These are phyloP conservation scores for Potamarius usumacintae DNA, from an alignment of 2,113 vertebrate species.

Conservation along the genomic window DNA sequence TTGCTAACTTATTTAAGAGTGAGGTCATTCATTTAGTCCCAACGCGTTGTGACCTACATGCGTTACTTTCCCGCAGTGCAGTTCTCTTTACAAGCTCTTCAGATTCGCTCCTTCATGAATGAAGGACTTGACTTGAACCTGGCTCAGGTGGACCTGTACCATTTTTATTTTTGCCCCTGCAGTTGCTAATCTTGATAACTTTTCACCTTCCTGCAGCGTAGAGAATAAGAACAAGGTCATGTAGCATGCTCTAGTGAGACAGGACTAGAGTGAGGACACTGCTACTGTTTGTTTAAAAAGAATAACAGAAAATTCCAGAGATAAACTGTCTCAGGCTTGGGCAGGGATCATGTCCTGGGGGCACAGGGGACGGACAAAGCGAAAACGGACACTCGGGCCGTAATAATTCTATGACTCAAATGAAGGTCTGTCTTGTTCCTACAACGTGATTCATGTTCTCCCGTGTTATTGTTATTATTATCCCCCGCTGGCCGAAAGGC, in stretches of 20 bases:
- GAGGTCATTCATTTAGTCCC: neutral
- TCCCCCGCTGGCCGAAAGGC: no score
- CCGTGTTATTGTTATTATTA: no score
- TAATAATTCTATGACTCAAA: no score
- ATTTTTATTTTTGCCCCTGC: neutral
- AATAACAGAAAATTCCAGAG: slow-evolving; percentile 8
- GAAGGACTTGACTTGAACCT: neutral
- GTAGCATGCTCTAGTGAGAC: neutral
- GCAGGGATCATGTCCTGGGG: no score
- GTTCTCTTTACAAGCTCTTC: neutral
- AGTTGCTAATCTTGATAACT: neutral
- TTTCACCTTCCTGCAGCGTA: neutral
- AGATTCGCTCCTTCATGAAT: neutral
- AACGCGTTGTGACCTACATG: neutral
- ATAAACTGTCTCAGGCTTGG: slow-evolving; percentile 4
- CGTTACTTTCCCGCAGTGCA: neutral
- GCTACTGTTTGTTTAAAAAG: neutral
- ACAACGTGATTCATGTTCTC: no score
- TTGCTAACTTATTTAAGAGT: neutral
- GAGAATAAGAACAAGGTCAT: neutral
- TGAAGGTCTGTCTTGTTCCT: no score
- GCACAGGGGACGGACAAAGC: no score
- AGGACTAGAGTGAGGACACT: neutral
- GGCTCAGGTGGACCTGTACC: neutral
- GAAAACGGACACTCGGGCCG: no score